phyloP scores from a whole-genome alignment of 2,888 invertebrate species.

The Stenolophus ochropezus region DNA sequence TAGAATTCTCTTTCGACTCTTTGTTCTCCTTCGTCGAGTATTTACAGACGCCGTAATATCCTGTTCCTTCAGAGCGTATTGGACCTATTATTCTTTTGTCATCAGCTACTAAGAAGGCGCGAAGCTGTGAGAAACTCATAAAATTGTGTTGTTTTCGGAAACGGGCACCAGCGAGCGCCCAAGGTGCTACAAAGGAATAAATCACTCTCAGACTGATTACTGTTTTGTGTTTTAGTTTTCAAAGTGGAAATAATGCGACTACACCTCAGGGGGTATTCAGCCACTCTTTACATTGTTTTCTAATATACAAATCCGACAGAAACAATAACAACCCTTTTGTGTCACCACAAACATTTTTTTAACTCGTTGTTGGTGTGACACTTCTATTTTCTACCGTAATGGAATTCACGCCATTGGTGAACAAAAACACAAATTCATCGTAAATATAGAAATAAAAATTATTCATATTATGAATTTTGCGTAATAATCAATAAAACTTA shows the following conservation, averaged over 20 bases:
- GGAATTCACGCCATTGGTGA: too few relatives aligned
- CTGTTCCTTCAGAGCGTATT: slow-evolving; percentile 55
- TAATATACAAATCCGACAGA: neutral
- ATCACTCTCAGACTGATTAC: slow-evolving; percentile 14
- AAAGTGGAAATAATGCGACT: neutral
- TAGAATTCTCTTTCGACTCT: slow-evolving; percentile 54
- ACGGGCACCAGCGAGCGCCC: neutral
- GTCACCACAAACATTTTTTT: neutral
- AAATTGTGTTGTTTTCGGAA: slow-evolving; percentile 53
- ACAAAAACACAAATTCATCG: too few relatives aligned
- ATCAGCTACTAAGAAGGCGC: slow-evolving; percentile 50
- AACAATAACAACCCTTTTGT: neutral
- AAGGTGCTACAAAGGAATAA: slow-evolving; percentile 22
- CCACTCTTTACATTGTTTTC: neutral
- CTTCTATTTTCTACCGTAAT: too few relatives aligned
- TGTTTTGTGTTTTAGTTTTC: slow-evolving; percentile 27
- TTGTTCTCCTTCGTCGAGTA: slow-evolving; percentile 51
- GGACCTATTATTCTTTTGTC: slow-evolving; percentile 58
- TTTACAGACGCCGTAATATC: slow-evolving; percentile 59
- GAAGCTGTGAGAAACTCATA: slow-evolving; percentile 50
- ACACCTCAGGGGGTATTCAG: neutral
- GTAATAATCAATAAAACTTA: too few relatives aligned
- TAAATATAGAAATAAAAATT: too few relatives aligned
- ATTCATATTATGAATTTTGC: too few relatives aligned
- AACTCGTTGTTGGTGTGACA: too few relatives aligned